These are phyloP conservation scores for Battus philenor DNA, from an alignment of 1,140 invertebrate species.

Conservation along the genomic window DNA sequence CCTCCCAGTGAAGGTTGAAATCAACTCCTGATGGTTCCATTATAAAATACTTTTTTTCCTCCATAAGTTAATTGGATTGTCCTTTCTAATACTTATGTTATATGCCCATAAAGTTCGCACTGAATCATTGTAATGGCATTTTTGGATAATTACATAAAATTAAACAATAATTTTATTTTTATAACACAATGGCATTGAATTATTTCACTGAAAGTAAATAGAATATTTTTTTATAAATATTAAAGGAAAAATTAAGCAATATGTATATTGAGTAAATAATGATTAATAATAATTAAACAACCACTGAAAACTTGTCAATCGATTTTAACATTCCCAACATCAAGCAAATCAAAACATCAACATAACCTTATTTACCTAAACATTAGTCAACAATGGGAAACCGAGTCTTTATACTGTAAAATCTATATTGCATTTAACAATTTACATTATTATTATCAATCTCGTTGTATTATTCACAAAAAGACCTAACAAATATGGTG, in stretches of 20 bases:
- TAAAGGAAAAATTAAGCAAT: too few species aligned
- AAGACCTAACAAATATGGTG: constrained; percentile 68
- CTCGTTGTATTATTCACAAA: constrained; percentile 17
- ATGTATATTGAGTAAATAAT: too few species aligned
- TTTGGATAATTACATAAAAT: too few species aligned
- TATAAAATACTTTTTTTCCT: background rate
- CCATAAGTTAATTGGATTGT: constrained; percentile 3
- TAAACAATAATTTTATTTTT: too few species aligned
- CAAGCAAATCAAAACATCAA: constrained; percentile 66
- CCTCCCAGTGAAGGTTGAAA: constrained; percentile 70
- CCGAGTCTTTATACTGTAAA: background rate
- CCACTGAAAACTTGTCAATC: too few species aligned
- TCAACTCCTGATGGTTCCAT: constrained; percentile 58
- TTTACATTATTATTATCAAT: background rate
- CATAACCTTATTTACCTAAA: constrained; percentile 58
- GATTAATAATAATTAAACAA: too few species aligned
- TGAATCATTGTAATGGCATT: background rate
- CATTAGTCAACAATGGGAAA: background rate
- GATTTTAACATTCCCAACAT: too few species aligned
- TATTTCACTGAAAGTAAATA: too few species aligned
- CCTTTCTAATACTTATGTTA: background rate
- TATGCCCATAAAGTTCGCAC: background rate
- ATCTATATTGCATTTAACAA: background rate
- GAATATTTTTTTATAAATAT: too few species aligned
- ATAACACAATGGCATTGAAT: too few species aligned